These are phyloP conservation scores for Lepeophtheirus nordmannii DNA, from an alignment of 2,888 invertebrate genomes.

Conservation along the genomic window DNA sequence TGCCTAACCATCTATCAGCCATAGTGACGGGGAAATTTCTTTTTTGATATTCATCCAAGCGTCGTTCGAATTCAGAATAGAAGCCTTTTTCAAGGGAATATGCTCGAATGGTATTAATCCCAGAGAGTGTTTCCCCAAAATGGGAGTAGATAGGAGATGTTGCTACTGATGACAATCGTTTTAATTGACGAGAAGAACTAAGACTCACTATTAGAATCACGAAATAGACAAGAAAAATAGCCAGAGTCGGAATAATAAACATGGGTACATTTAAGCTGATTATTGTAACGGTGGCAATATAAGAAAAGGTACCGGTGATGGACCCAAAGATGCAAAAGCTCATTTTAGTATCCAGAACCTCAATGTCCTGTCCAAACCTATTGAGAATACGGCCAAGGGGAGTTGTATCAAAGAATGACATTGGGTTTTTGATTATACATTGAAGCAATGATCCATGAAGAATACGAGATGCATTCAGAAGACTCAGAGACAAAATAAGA, in stretches of 20 bases:
- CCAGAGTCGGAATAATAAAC: constrained; percentile 29
- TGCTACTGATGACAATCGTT: constrained; percentile 79
- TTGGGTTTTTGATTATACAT: constrained; percentile 27
- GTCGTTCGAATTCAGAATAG: constrained; percentile 62
- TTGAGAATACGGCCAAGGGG: constrained; percentile 36
- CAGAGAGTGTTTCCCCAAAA: constrained; percentile 78
- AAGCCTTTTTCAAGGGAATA: constrained; percentile 40
- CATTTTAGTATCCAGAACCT: constrained; percentile 27
- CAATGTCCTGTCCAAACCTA: constrained; percentile 33
- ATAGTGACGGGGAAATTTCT: constrained; percentile 28
- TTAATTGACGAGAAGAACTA: constrained; percentile 51
- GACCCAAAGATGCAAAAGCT: constrained; percentile 49
- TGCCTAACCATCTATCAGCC: constrained; percentile 35
- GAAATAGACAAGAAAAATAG: constrained; percentile 29
- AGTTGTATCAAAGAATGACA: constrained; percentile 35
- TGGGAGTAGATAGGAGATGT: constrained; percentile 93
- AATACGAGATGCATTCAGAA: constrained; percentile 13
- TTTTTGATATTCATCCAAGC: not conserved
- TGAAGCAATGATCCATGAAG: constrained; percentile 17
- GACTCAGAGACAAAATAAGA: not conserved
- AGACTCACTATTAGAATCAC: constrained; percentile 38
- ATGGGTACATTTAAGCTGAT: constrained; percentile 30
- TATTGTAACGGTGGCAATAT: constrained; percentile 29
- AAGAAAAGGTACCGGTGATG: constrained; percentile 33
- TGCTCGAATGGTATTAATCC: constrained; percentile 17